Evolutionary conservation across 2,797 vertebrate species (phyloP).

Genomic region (Petrocephalus sullivani): DNA sequence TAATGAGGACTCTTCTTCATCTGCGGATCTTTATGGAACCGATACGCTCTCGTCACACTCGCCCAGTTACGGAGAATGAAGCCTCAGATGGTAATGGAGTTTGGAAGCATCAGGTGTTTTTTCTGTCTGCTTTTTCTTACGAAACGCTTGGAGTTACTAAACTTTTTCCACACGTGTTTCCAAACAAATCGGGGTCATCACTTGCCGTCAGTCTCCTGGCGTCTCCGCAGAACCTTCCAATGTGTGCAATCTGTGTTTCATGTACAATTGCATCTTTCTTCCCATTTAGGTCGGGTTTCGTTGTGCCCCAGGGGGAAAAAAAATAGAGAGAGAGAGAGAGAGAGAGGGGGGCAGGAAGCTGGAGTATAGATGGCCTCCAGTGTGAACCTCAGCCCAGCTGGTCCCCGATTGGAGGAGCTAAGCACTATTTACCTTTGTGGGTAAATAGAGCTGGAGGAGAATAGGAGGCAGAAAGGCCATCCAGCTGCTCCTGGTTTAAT

Average conservation of each 20-base stretch:
- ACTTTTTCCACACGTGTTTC: background rate
- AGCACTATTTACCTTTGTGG: constrained; percentile 32
- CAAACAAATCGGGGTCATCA: background rate
- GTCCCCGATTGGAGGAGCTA: background rate
- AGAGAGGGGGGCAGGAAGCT: background rate
- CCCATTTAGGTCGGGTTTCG: background rate
- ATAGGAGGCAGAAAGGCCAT: constrained; percentile 14
- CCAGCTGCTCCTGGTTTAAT: constrained; percentile 44
- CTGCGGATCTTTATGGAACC: background rate
- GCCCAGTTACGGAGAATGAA: background rate
- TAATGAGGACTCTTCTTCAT: background rate
- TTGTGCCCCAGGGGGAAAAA: background rate
- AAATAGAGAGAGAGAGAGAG: background rate
- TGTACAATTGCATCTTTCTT: background rate
- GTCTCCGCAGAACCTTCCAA: background rate
- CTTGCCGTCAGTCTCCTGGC: background rate
- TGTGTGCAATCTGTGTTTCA: background rate
- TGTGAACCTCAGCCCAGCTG: constrained; percentile 1
- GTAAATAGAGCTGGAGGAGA: constrained; percentile 30
- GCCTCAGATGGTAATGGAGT: background rate
- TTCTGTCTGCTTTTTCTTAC: background rate
- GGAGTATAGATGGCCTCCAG: background rate
- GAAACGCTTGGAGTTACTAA: background rate
- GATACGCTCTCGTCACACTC: background rate
- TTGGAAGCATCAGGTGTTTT: constrained; percentile 13